phyloP scores from a whole-genome alignment of 1,140 invertebrate species.

The Macrobrachium rosenbergii region DNA sequence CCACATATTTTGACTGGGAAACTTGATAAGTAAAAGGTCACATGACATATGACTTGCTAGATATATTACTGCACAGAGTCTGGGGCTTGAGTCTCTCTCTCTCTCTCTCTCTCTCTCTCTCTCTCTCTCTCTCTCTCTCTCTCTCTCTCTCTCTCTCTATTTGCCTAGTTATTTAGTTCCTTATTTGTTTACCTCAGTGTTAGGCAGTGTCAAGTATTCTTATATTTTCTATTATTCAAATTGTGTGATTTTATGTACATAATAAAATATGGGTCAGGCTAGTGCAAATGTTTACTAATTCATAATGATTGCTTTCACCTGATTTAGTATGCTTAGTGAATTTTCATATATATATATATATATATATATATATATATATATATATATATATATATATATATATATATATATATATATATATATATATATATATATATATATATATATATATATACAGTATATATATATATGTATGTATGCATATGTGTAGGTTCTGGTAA shows the following conservation, averaged over 20 bases:
- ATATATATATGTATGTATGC: slow-evolving; percentile 1
- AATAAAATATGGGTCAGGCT: not conserved
- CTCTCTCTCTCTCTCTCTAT: not conserved
- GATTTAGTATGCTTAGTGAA: too few species aligned
- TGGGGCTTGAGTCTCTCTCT: not conserved
- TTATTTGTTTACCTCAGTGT: not conserved
- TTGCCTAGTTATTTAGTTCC: not conserved
- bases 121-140: slow-evolving; percentile 13
- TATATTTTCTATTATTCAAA: not conserved
- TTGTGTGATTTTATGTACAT: not conserved
- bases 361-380: slow-evolving; percentile 10
- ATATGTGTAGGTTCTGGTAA: not conserved
- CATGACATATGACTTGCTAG: too few species aligned
- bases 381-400: not conserved
- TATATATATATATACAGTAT: slow-evolving; percentile 27
- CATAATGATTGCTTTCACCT: not conserved
- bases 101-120: slow-evolving; percentile 13
- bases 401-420: not conserved
- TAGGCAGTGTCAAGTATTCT: too few species aligned
- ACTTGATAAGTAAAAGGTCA: too few species aligned
- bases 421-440: not conserved
- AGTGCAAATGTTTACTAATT: not conserved
- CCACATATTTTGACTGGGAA: not conserved
- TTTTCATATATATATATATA: slow-evolving; percentile 18
- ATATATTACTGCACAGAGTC: too few species aligned